Percentiles rank a stretch among this genome's conserved stretches.
phyloP scores from a whole-genome alignment of 2,797 vertebrate genomes.

The Dryobates pubescens region DNA sequence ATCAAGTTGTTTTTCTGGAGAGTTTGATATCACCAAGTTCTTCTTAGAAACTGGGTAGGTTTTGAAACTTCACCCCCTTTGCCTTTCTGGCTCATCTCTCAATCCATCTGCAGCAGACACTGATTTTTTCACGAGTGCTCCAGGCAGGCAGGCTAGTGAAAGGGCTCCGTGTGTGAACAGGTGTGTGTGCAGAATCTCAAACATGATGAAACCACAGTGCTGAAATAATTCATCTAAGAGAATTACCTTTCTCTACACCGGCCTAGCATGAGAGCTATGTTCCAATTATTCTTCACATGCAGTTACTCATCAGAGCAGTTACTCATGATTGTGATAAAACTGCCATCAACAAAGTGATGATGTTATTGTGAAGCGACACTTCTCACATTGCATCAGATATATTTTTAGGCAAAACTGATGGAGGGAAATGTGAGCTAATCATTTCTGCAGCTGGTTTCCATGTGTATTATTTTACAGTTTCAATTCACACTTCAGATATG shows the following conservation, averaged over 20 bases:
- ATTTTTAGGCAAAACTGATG: conserved; percentile 51
- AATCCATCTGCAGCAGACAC: not conserved
- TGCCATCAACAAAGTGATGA: conserved; percentile 53
- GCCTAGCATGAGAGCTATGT: not conserved
- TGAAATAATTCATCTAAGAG: not conserved
- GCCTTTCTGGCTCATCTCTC: not conserved
- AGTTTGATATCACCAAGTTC: not conserved
- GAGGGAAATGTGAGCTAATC: conserved; percentile 16
- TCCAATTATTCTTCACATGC: conserved; percentile 1
- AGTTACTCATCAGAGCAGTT: conserved; percentile 6
- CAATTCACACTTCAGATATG: conserved; percentile 34
- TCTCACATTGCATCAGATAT: not conserved
- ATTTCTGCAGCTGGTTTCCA: conserved; percentile 41
- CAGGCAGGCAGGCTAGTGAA: not conserved
- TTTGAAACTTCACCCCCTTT: not conserved
- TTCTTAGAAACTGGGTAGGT: not conserved
- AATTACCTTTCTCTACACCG: not conserved
- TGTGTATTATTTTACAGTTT: conserved; percentile 36
- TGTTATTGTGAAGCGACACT: conserved; percentile 23
- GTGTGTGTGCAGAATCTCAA: not conserved
- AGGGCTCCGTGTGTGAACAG: accelerated
- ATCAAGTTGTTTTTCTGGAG: not conserved
- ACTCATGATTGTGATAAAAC: conserved; percentile 1
- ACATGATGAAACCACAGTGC: not conserved
- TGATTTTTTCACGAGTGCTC: not conserved